Percentiles rank a stretch among this genome's conserved stretches.
phyloP scores from a whole-genome alignment of 2,797 vertebrate genomes.

The Sphenodon punctatus region DNA sequence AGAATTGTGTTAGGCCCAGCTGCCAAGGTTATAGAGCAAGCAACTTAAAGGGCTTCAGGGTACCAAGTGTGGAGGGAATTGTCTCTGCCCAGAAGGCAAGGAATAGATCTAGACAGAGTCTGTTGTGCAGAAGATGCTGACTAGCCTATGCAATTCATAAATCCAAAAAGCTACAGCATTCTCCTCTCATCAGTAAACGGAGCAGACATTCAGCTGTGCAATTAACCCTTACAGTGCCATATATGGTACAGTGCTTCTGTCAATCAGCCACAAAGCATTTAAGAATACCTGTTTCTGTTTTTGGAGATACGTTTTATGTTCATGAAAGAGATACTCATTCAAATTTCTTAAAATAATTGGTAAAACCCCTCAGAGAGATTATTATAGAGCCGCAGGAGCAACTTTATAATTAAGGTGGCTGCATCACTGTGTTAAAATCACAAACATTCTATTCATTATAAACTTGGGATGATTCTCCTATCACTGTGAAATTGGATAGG shows the following conservation, averaged over 20 bases:
- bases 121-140: slow-evolving; percentile 65
- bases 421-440: no score
- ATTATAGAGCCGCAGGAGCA: no score
- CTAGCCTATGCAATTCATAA: slow-evolving; percentile 70
- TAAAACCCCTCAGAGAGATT: no score
- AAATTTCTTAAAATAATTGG: no score
- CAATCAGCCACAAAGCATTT: neutral
- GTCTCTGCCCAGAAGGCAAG: slow-evolving; percentile 79
- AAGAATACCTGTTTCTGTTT: neutral
- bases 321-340: no score
- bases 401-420: no score
- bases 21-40: slow-evolving; percentile 79
- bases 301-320: no score
- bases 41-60: slow-evolving; percentile 72
- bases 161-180: slow-evolving; percentile 68
- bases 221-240: slow-evolving; percentile 58
- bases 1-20: slow-evolving; percentile 67
- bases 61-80: slow-evolving; percentile 73
- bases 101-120: slow-evolving; percentile 66
- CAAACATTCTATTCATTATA: no score
- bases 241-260: neutral
- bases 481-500: no score
- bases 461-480: no score
- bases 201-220: slow-evolving; percentile 41
- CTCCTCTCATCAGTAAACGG: slow-evolving; percentile 59